phyloP scores from a whole-genome alignment of 2,113 vertebrate species.

The Chelonoidis abingdonii region DNA sequence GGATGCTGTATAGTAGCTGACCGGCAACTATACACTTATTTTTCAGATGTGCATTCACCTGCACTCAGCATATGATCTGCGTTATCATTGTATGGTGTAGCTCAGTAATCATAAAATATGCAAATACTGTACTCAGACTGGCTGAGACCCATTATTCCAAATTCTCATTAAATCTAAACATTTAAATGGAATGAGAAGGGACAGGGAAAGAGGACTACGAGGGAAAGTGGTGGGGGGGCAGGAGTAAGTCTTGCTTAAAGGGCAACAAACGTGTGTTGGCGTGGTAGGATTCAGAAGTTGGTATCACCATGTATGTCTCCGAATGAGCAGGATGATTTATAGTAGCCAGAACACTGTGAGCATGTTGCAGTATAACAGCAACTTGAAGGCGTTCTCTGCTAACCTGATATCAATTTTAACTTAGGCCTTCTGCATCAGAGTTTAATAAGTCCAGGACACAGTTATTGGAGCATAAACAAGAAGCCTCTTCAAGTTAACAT shows the following conservation, averaged over 20 bases:
- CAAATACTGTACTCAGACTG: background rate
- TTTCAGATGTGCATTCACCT: background rate
- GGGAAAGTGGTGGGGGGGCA: no score
- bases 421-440: background rate
- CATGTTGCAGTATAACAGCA: background rate
- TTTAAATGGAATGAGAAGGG: background rate
- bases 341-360: background rate
- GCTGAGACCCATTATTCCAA: background rate
- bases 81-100: background rate
- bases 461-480: background rate
- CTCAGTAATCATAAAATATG: background rate
- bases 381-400: background rate
- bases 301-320: background rate
- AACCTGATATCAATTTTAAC: background rate
- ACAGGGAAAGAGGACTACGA: background rate
- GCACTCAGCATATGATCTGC: background rate
- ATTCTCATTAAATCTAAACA: background rate
- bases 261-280: background rate
- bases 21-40: background rate
- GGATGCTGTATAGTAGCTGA: background rate
- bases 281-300: background rate
- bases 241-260: background rate
- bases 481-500: background rate
- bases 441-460: background rate
- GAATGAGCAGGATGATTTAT: background rate